Percentiles rank a stretch among this genome's conserved stretches.
These are phyloP conservation scores for Periophthalmodon schlosseri DNA, from an alignment of 2,113 vertebrate genomes.

Conservation along the genomic window DNA sequence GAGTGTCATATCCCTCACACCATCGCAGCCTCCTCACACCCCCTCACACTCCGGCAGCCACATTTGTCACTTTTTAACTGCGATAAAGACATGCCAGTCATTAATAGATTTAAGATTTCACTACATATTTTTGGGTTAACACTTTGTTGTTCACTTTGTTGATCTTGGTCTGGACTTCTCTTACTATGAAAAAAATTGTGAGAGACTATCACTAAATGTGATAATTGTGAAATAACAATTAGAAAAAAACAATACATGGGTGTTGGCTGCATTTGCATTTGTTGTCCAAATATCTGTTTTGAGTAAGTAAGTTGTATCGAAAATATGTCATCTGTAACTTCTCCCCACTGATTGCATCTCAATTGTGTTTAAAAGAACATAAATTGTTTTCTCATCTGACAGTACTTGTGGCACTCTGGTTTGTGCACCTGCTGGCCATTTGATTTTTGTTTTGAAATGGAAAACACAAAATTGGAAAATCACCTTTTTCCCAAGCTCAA, in stretches of 20 bases:
- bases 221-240: neutral
- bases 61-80: conserved; percentile 17
- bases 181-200: neutral
- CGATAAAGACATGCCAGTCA: neutral
- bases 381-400: too few relatives aligned
- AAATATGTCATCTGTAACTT: too few relatives aligned
- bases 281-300: too few relatives aligned
- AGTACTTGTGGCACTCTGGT: too few relatives aligned
- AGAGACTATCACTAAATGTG: neutral
- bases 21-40: conserved; percentile 16
- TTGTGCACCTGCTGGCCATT: too few relatives aligned
- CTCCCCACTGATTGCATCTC: too few relatives aligned
- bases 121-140: neutral
- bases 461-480: neutral
- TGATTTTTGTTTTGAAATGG: neutral
- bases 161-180: neutral
- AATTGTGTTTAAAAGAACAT: too few relatives aligned
- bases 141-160: neutral
- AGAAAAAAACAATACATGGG: neutral
- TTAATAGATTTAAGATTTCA: neutral
- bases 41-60: conserved; percentile 24
- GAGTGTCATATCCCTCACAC: conserved; percentile 38
- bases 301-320: too few relatives aligned
- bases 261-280: too few relatives aligned
- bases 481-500: neutral